These are phyloP conservation scores for Margarornis squamiger DNA, from an alignment of 2,797 vertebrate genomes.

Conservation along the genomic window DNA sequence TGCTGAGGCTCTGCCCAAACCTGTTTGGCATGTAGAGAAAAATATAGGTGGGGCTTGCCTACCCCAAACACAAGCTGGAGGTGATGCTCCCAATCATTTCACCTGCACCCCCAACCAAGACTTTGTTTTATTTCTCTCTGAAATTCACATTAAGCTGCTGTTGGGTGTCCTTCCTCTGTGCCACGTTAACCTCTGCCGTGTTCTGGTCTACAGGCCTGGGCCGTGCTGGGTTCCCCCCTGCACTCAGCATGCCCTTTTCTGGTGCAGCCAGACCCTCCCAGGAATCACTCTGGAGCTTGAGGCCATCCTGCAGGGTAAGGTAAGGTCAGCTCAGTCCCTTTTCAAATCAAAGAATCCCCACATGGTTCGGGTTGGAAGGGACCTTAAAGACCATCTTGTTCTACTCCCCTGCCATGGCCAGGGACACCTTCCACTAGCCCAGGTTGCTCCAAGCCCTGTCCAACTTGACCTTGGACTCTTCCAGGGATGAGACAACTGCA, in stretches of 20 bases:
- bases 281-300: slow-evolving; percentile 45
- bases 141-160: background rate
- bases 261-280: background rate
- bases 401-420: background rate
- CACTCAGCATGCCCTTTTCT: slow-evolving; percentile 19
- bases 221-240: fast-evolving
- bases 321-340: slow-evolving; percentile 24
- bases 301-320: slow-evolving; percentile 73
- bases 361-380: background rate
- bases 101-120: fast-evolving
- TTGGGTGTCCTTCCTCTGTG: background rate
- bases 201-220: slow-evolving; percentile 46
- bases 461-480: background rate
- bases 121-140: background rate
- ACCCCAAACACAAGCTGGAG: background rate
- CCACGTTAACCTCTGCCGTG: background rate
- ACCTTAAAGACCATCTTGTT: background rate
- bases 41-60: background rate
- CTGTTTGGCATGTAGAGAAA: background rate
- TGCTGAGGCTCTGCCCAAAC: background rate
- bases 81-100: background rate
- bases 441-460: background rate
- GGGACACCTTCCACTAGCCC: background rate
- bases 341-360: background rate
- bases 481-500: background rate